Conservation (phyloP, 2,888 invertebrate species). For the Drosophila nr. perissopoda region DNA sequence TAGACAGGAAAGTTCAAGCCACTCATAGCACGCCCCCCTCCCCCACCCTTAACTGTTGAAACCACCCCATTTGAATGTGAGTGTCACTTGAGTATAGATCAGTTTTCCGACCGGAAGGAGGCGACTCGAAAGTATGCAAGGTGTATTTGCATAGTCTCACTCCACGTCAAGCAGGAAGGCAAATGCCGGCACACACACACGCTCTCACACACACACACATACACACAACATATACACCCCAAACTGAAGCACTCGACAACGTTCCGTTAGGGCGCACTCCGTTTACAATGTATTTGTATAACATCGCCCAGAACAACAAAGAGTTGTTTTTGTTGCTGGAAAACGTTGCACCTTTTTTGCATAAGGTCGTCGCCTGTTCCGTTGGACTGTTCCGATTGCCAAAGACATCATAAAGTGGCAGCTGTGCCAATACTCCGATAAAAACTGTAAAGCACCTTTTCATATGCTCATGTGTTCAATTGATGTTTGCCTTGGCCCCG, state of each 20-base stretch:
- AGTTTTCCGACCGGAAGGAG: constrained; percentile 73
- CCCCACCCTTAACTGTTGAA: constrained; percentile 10
- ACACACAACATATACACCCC: constrained; percentile 25
- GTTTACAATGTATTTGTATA: constrained; percentile 49
- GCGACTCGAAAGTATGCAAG: constrained; percentile 56
- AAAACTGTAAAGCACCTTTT: constrained; percentile 54
- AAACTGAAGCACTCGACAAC: constrained; percentile 44
- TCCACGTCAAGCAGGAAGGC: constrained; percentile 15
- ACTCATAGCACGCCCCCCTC: constrained; percentile 15
- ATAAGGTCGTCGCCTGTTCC: constrained; percentile 62
- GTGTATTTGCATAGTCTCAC: constrained; percentile 71
- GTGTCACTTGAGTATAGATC: constrained; percentile 60
- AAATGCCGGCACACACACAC: constrained; percentile 37
- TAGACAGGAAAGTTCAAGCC: constrained; percentile 63
- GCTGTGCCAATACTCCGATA: constrained; percentile 70
- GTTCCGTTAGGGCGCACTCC: constrained; percentile 57
- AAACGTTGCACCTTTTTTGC: constrained; percentile 77
- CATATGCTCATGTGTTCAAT: constrained; percentile 34
- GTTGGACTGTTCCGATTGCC: constrained; percentile 23
- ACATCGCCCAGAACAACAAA: constrained; percentile 65
- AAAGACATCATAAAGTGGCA: constrained; percentile 53
- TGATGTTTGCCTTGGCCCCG: constrained; percentile 34
- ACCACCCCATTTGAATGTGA: constrained; percentile 54
- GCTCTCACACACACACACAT: constrained; percentile 1
- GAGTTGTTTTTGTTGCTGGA: constrained; percentile 73